Evolutionary conservation across 2,113 vertebrate genomes (phyloP).

Genomic region (Plectropomus leopardus): DNA sequence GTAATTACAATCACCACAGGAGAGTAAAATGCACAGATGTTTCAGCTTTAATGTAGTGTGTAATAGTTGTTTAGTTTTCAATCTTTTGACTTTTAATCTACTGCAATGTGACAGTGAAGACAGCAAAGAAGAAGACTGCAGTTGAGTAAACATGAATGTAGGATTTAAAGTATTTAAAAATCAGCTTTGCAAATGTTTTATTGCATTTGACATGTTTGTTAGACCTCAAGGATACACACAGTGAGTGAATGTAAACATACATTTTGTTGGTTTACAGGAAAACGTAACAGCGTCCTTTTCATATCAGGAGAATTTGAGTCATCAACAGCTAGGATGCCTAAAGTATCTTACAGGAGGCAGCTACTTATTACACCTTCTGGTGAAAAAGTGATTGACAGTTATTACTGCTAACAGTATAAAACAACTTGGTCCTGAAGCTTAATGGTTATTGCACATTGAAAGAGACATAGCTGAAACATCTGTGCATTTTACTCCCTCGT

Average conservation of each 20-base stretch:
- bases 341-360: neutral
- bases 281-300: neutral
- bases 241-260: neutral
- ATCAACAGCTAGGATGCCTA: neutral
- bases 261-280: neutral
- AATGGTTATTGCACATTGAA: slow-evolving; percentile 3
- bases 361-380: neutral
- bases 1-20: too few relatives aligned
- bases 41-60: too few relatives aligned
- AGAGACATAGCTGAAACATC: neutral
- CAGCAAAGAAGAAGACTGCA: neutral
- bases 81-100: too few relatives aligned
- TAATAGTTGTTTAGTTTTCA: too few relatives aligned
- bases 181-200: too few relatives aligned
- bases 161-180: neutral
- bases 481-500: neutral
- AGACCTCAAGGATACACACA: too few relatives aligned
- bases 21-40: too few relatives aligned
- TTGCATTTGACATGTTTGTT: too few relatives aligned
- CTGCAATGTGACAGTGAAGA: neutral
- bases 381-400: neutral
- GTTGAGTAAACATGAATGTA: neutral
- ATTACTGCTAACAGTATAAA: neutral
- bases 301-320: neutral
- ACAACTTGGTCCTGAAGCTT: neutral